Evolutionary conservation across 1,140 invertebrate genomes (phyloP).

Genomic region (Zaprionus camerounensis): DNA sequence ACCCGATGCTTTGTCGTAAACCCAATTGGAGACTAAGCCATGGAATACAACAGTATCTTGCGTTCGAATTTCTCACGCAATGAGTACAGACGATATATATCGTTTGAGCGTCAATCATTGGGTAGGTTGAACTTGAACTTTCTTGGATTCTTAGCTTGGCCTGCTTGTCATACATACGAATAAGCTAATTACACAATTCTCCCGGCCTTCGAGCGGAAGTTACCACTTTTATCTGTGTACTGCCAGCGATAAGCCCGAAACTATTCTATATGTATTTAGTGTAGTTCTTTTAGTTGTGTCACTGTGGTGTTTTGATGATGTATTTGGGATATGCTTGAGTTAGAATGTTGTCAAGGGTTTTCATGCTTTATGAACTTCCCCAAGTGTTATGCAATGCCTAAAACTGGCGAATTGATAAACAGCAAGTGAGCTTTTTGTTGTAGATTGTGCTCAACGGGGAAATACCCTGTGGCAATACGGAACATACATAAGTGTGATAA

Average conservation of each 20-base stretch:
- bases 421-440: background rate
- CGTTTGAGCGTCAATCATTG: conserved; percentile 79
- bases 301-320: background rate
- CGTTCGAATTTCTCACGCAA: conserved; percentile 76
- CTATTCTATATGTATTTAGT: background rate
- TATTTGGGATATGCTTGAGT: background rate
- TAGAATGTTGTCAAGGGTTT: conserved; percentile 25
- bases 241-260: conserved; percentile 13
- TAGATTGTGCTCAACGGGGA: background rate
- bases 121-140: conserved; percentile 79
- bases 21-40: conserved; percentile 13
- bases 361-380: conserved; percentile 18
- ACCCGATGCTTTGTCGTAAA: background rate
- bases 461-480: conserved; percentile 1
- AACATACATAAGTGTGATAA: background rate
- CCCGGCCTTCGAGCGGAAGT: conserved; percentile 37
- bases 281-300: background rate
- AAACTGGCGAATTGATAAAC: conserved; percentile 36
- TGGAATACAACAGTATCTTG: conserved; percentile 63
- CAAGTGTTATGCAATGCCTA: conserved; percentile 34
- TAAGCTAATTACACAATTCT: conserved; percentile 27
- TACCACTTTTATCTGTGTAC: background rate
- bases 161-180: background rate
- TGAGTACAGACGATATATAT: conserved; percentile 79
- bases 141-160: background rate